phyloP scores from a whole-genome alignment of 2,888 invertebrate species.

The Caenorhabditis sp. region DNA sequence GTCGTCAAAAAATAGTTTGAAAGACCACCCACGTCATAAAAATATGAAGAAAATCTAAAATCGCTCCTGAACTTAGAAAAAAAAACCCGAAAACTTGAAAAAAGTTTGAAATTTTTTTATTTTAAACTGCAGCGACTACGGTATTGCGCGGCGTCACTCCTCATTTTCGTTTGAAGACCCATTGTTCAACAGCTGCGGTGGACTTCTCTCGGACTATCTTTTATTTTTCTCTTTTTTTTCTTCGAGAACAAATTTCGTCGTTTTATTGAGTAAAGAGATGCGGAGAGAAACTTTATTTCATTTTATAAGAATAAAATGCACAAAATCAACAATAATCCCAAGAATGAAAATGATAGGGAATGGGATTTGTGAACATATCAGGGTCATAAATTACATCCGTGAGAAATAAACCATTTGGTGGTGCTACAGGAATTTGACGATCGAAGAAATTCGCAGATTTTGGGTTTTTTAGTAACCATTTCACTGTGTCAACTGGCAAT shows the following conservation, averaged over 20 bases:
- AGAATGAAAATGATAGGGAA: conserved; percentile 51
- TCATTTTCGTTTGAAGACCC: conserved; percentile 41
- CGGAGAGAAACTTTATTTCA: neutral
- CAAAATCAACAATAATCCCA: conserved; percentile 48
- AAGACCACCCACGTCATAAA: neutral
- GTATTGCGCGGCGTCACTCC: conserved; percentile 50
- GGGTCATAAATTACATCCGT: conserved; percentile 63
- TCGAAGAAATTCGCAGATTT: conserved; percentile 52
- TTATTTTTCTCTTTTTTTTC: neutral
- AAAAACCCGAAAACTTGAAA: neutral
- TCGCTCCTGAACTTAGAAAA: conserved; percentile 6
- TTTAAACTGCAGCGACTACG: conserved; percentile 42
- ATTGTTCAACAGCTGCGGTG: conserved; percentile 4
- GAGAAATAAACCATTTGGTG: conserved; percentile 58
- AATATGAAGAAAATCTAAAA: neutral
- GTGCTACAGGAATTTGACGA: conserved; percentile 46
- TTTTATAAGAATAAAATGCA: neutral
- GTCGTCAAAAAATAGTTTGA: neutral
- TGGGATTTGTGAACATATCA: conserved; percentile 50
- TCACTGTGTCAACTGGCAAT: conserved; percentile 30
- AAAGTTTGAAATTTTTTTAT: conserved; percentile 2
- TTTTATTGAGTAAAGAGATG: neutral
- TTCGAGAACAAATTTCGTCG: neutral
- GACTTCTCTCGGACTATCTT: conserved; percentile 35
- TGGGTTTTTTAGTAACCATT: conserved; percentile 59